A percentile compares a stretch with the other conserved stretches of the same genome.
Evolutionary conservation across 2,797 vertebrate genomes (phyloP).

Genomic region (Falco novaeseelandiae): DNA sequence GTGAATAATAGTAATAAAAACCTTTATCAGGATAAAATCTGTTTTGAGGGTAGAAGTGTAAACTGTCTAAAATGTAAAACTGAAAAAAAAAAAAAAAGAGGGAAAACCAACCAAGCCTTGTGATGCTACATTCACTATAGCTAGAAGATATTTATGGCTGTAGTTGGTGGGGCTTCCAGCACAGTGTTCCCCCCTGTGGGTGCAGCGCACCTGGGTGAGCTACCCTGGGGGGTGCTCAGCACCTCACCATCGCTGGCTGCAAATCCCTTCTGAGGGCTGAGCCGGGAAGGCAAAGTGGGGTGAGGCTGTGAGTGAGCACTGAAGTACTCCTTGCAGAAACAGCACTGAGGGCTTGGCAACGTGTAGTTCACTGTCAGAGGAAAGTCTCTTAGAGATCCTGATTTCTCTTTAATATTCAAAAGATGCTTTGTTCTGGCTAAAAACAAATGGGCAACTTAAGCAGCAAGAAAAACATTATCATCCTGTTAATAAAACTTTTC

Average conservation of each 20-base stretch:
- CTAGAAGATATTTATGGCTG: background rate
- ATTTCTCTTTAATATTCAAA: constrained; percentile 11
- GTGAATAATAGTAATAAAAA: constrained; percentile 75
- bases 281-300: background rate
- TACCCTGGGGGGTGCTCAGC: background rate
- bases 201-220: background rate
- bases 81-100: background rate
- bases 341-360: background rate
- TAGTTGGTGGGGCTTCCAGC: background rate
- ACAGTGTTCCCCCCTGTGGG: rapidly evolving
- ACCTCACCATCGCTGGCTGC: background rate
- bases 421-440: background rate
- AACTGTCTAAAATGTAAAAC: constrained; percentile 66
- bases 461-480: constrained; percentile 47
- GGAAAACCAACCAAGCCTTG: background rate
- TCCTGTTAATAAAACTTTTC: constrained; percentile 60
- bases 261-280: background rate
- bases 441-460: constrained; percentile 27
- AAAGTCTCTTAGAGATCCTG: background rate
- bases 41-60: constrained; percentile 69
- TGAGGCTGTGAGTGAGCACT: background rate
- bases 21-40: constrained; percentile 74
- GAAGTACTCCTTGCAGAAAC: background rate
- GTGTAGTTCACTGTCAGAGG: background rate
- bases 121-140: background rate